Base-by-base conservation (phyloP, 1,140 invertebrate species). In the Propsilocerus akamusi region DNA sequence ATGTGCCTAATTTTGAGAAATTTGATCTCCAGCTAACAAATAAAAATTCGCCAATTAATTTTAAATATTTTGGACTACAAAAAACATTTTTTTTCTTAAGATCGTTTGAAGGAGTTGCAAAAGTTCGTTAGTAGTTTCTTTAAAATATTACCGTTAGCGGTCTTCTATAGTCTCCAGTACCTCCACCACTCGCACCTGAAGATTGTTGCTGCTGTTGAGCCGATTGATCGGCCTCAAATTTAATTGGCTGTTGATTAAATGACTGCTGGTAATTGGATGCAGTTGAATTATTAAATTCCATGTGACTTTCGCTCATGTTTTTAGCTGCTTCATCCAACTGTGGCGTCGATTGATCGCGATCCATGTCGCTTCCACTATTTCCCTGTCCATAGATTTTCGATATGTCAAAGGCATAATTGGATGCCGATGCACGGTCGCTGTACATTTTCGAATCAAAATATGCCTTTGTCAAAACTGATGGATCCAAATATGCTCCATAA, bases 141-240 rank as follows among this genome's bases (percentile, higher is more conserved):
- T 83, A 89, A 74, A 87, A 87, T 74, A 88, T 86, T 52, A 88
- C 84, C 28, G 84, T 82, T 10, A 88, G 65, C 2, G 86, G 85
- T 58, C 84, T 72, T 50, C 83, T 69, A 64, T 85, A 87, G 58
- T 87, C 85, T 17, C 74, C 68, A 54, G 74, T 70, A 25, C 68
- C 63, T 28, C 59, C 53, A 55, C 60, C 48, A 46, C 57, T 55
- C 52, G 64, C 48, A 52, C 54, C 0, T n/a, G n/a, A n/a, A n/a
- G n/a, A n/a, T n/a, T n/a, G n/a, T n/a, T n/a, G n/a, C n/a, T 68
- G 62, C 54, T 48, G 60, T 53, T 71, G 72, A 23, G 64, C 58
- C 30, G 58, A 61, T 61, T 12, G 63, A 67, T 0, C 68, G 69
- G 0, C 62, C 65, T 58, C 68, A 28, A 49, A 47, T 24, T 26